phyloP scores from a whole-genome alignment of 2,888 invertebrate species.

The Amblyteles armatorius region DNA sequence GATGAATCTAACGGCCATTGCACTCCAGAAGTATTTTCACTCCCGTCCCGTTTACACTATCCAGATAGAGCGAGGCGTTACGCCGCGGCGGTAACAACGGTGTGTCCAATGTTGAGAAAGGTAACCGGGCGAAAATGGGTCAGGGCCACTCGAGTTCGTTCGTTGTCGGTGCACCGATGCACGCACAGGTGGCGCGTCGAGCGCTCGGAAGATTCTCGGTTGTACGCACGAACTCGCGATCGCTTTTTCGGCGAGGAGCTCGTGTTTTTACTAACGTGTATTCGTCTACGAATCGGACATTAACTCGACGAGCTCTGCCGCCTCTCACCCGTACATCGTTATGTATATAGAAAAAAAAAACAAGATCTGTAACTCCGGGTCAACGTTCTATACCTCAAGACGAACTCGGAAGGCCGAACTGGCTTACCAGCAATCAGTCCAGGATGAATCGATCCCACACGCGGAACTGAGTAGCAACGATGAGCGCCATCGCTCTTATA shows the following conservation, averaged over 20 bases:
- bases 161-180: slow-evolving; percentile 26
- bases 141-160: slow-evolving; percentile 59
- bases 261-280: slow-evolving; percentile 15
- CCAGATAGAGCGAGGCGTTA: background rate
- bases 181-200: slow-evolving; percentile 17
- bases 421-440: background rate
- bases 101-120: slow-evolving; percentile 37
- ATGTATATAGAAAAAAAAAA: slow-evolving; percentile 57
- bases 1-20: background rate
- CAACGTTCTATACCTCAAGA: slow-evolving; percentile 65
- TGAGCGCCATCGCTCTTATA: slow-evolving; percentile 31
- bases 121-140: slow-evolving; percentile 49
- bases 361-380: slow-evolving; percentile 66
- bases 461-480: slow-evolving; percentile 8
- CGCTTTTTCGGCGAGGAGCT: background rate
- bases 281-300: background rate
- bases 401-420: slow-evolving; percentile 1
- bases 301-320: slow-evolving; percentile 43
- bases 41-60: slow-evolving; percentile 27
- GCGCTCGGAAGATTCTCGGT: slow-evolving; percentile 36
- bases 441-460: slow-evolving; percentile 27
- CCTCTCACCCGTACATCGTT: background rate
- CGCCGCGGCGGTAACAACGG: background rate
- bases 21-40: background rate
- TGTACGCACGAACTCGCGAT: slow-evolving; percentile 6